Evolutionary conservation across 2,797 vertebrate genomes (phyloP).

Genomic region (Pterois miles): DNA sequence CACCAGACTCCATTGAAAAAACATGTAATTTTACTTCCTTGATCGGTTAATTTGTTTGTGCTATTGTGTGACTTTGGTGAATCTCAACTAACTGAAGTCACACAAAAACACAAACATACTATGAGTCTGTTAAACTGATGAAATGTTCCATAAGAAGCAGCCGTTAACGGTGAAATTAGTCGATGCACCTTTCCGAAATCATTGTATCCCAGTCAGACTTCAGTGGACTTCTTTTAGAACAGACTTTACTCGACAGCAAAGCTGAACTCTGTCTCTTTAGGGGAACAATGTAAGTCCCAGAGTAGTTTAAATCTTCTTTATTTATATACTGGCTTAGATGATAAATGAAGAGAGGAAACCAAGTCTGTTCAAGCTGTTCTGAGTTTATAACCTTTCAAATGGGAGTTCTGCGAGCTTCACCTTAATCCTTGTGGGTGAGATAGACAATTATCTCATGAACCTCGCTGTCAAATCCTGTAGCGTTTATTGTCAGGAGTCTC

Average conservation of each 20-base stretch:
- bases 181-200: neutral
- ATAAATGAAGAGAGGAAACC: slow-evolving; percentile 6
- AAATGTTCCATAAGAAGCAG: neutral
- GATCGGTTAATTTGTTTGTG: no score
- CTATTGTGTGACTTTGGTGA: no score
- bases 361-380: slow-evolving; percentile 28
- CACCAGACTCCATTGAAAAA: no score
- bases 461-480: neutral
- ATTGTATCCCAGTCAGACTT: neutral
- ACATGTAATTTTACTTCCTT: no score
- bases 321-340: slow-evolving; percentile 25
- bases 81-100: no score
- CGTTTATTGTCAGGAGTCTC: neutral
- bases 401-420: slow-evolving; percentile 21
- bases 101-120: no score
- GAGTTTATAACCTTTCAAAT: slow-evolving; percentile 33
- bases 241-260: neutral
- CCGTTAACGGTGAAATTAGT: neutral
- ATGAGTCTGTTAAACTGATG: neutral
- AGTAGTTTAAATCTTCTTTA: slow-evolving; percentile 21
- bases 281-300: neutral
- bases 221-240: neutral
- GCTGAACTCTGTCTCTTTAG: neutral
- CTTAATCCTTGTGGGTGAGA: slow-evolving; percentile 43
- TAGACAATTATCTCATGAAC: slow-evolving; percentile 37